Conservation (phyloP, 2,888 invertebrate genomes). For the Papilio protenor region DNA sequence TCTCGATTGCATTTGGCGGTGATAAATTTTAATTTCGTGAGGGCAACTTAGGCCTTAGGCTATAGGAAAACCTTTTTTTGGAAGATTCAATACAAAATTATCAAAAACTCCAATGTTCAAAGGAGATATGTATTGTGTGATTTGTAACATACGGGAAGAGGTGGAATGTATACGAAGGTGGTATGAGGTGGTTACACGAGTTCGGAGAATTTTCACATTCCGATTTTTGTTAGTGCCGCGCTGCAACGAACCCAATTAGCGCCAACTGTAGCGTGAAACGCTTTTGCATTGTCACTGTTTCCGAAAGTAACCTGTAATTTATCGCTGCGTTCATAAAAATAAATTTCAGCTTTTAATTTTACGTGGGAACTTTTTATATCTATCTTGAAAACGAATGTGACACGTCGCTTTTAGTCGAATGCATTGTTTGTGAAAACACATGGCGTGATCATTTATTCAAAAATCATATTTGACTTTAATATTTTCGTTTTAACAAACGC, state of each 20-base stretch:
- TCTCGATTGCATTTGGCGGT: too few relatives aligned
- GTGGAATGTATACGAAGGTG: too few relatives aligned
- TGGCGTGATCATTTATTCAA: not conserved
- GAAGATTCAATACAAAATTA: too few relatives aligned
- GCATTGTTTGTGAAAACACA: not conserved
- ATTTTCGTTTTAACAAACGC: not conserved
- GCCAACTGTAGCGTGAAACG: slow-evolving; percentile 60
- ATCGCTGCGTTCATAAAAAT: slow-evolving; percentile 32
- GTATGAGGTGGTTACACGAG: slow-evolving; percentile 39
- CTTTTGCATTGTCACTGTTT: slow-evolving; percentile 49
- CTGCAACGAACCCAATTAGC: slow-evolving; percentile 62
- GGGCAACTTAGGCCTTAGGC: too few relatives aligned
- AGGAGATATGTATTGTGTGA: too few relatives aligned
- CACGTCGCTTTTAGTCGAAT: slow-evolving; percentile 7
- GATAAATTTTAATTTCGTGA: too few relatives aligned
- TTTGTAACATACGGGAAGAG: too few relatives aligned
- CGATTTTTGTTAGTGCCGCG: slow-evolving; percentile 51
- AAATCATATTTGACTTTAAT: not conserved
- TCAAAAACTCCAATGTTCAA: too few relatives aligned
- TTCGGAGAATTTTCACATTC: slow-evolving; percentile 50
- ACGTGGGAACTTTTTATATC: slow-evolving; percentile 25
- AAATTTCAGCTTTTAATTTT: not conserved
- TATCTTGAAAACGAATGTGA: slow-evolving; percentile 1
- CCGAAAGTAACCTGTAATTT: slow-evolving; percentile 44
- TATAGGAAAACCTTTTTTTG: too few relatives aligned